Conservation (phyloP, 2,888 invertebrate species). For the Hypomecis punctinalis region DNA sequence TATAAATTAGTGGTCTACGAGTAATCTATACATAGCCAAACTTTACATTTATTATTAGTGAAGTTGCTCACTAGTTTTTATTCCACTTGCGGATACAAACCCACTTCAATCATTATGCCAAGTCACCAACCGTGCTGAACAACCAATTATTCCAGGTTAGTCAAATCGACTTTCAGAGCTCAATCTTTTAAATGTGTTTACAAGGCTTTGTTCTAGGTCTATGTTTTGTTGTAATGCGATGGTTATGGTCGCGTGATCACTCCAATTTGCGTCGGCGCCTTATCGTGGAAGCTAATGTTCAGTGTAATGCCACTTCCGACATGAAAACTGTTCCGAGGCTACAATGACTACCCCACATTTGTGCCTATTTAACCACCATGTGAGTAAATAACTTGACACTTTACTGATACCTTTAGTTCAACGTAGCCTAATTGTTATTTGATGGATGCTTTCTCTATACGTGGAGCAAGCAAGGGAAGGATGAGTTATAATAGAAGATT, state of each 20-base stretch:
- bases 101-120: too few relatives aligned
- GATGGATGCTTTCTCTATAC: too few relatives aligned
- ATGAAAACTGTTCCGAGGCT: conserved; percentile 71
- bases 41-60: not conserved
- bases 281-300: conserved; percentile 80
- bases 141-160: too few relatives aligned
- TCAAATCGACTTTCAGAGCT: not conserved
- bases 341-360: conserved; percentile 62
- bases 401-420: not conserved
- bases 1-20: too few relatives aligned
- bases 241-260: conserved; percentile 69
- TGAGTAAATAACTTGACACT: conserved; percentile 49
- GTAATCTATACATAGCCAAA: too few relatives aligned
- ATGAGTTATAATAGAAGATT: too few relatives aligned
- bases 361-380: conserved; percentile 59
- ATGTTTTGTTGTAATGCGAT: conserved; percentile 58
- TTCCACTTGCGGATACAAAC: too few relatives aligned
- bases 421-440: not conserved
- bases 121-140: too few relatives aligned
- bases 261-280: conserved; percentile 79
- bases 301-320: conserved; percentile 82
- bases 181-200: conserved; percentile 17
- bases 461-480: too few relatives aligned
- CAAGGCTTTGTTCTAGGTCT: conserved; percentile 43
- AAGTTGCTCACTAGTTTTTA: not conserved